Base-by-base conservation (phyloP, 2,888 invertebrate genomes). In the Autographa gamma region DNA sequence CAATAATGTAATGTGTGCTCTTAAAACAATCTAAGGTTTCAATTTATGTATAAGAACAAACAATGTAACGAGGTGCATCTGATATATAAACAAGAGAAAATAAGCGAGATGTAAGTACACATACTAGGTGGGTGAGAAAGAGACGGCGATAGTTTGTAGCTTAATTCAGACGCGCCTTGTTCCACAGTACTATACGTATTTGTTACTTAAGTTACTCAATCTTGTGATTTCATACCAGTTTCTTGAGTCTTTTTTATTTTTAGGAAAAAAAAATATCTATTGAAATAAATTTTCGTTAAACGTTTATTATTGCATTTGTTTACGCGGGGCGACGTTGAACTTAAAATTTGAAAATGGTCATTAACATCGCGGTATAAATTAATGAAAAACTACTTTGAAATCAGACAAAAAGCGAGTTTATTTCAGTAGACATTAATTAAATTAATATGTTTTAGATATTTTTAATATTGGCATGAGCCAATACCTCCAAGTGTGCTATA, bases 401-500 rank as follows among this genome's bases (percentile, higher is more conserved):
- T 41, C 3, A 9, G 9, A 1, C 18, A 18, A 18, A 54, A 18
- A 54, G 8, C 9, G 54, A 5, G 1, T 56, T 56, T 56, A 56
- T 56, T 56, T 56, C 19, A 56, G 19, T 11, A 56, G 54, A 9
- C 19, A 18, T 19, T 9, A 18, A 25, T 56, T 19, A 48, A 13
- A 4, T 52, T n/a, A 52, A 52, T 56, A 54, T 18, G 18, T 56
- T 56, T 25, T 25, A 56, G 11, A 48, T 48, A 19, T 16, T 19
- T 56, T 16, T n/a, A n/a, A 14, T n/a, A n/a, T 48, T 48, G 16
- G 48, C 48, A 38, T 11, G 2, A 38, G 31, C 41, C 52, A 59
- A 63, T 70, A 38, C 71, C 66, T 63, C 66, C 60, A 34, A 71
- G 77, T 77, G 77, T 77, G 77, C 63, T 73, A 41, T 72, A 62